Base-by-base conservation (phyloP, 2,888 invertebrate genomes). In the Synanthedon andrenaeformis region DNA sequence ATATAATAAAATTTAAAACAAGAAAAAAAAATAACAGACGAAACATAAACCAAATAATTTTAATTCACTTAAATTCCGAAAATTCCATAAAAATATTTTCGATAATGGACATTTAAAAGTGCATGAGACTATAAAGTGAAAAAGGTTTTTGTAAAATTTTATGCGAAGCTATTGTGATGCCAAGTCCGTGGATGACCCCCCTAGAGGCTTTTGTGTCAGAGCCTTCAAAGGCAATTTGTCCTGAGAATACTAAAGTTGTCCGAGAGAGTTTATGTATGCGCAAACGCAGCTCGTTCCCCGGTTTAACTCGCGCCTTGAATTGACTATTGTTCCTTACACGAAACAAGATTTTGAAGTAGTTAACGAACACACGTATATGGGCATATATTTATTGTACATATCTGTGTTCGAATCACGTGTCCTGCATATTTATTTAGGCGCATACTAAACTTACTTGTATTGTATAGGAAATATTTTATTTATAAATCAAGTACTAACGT, bases 211-310 rank as follows among this genome's bases (percentile, higher is more conserved):
- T 76, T 76, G 76, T 76, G 61, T 66, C 56, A 61, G 62, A 65
- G 69, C 64, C 66, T 62, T 64, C 61, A 63, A 79, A 77, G 77
- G 76, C 74, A 76, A 79, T 82, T 82, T 82, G 74, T 79, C 68
- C 65, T 62, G 59, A 65, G 78, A 78, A 81, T 80, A 80, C 75
- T 72, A 76, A 79, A 69, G 64, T 35, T 45, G 41, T 54, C 48
- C 65, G 58, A 59, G 59, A 55, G 55, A 58, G 53, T 53, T 55
- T 53, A 45, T 13, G 52, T 55, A 53, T 55, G 51, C 55, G 49
- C 14, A 42, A 14, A 42, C 51, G 53, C 55, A 55, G 42, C 42
- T 42, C 23, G 61, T 60, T 62, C 70, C 62, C 69, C 69, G 70
- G 70, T 63, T 60, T 61, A 61, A 63, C 56, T 63, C 66, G 71